Evolutionary conservation across 1,140 invertebrate species (phyloP).

Genomic region (Vanessa atalanta): DNA sequence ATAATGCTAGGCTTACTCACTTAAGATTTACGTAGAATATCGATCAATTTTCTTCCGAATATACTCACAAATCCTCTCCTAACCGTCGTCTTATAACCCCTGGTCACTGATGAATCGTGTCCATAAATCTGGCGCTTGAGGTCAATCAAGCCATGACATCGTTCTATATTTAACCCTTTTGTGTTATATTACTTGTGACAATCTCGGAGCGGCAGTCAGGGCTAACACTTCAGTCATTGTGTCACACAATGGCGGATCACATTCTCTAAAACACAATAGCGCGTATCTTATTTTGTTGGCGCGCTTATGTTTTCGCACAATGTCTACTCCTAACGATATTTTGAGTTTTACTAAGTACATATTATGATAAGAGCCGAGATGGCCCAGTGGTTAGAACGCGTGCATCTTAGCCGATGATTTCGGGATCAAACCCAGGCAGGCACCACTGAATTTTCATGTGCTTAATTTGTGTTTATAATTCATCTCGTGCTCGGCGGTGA

Average conservation of each 20-base stretch:
- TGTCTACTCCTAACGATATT: neutral
- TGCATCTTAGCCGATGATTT: no score
- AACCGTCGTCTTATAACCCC: neutral
- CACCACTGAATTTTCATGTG: no score
- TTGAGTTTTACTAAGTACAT: no score
- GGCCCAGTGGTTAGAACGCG: no score
- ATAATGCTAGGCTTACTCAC: no score
- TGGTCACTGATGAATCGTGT: neutral
- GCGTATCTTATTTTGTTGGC: constrained; percentile 1
- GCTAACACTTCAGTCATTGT: constrained; percentile 7
- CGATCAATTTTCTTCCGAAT: no score
- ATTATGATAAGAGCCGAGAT: no score
- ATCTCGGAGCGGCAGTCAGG: constrained; percentile 5
- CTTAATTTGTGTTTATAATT: no score
- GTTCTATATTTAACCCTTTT: constrained; percentile 12
- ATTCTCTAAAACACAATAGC: neutral
- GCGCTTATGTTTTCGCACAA: neutral
- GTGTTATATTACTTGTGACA: neutral
- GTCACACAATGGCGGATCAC: neutral
- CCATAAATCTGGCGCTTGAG: neutral
- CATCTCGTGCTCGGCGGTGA: no score
- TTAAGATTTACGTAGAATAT: no score
- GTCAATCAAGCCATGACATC: neutral
- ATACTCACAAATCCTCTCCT: neutral
- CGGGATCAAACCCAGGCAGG: no score